Evolutionary conservation across 2,888 invertebrate genomes (phyloP).

Genomic region (Operophtera brumata): DNA sequence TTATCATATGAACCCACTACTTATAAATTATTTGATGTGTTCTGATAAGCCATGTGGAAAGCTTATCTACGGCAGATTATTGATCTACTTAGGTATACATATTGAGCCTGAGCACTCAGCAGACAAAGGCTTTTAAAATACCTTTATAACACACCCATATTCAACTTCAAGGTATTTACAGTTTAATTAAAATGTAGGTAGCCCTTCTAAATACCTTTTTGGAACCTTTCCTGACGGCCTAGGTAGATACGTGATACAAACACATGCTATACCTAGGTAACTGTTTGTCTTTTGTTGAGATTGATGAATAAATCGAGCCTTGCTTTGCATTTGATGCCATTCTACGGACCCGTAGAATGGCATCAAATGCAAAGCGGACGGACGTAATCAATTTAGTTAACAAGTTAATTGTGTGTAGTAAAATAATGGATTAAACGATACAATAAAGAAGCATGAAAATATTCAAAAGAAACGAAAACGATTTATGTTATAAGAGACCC

Average conservation of each 20-base stretch:
- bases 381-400: slow-evolving; percentile 75
- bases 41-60: background rate
- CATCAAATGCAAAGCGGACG: slow-evolving; percentile 43
- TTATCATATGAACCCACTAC: too few species aligned
- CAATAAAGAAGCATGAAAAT: slow-evolving; percentile 28
- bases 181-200: slow-evolving; percentile 16
- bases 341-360: slow-evolving; percentile 18
- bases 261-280: background rate
- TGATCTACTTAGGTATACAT: background rate
- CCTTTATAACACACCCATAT: too few species aligned
- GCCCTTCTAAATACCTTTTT: slow-evolving; percentile 8
- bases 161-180: slow-evolving; percentile 1
- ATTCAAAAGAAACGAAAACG: background rate
- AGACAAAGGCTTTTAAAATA: background rate
- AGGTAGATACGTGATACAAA: background rate
- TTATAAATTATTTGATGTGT: too few species aligned
- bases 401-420: slow-evolving; percentile 68
- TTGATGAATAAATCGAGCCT: slow-evolving; percentile 20
- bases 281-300: slow-evolving; percentile 10
- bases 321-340: slow-evolving; percentile 13
- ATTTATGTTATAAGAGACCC: too few species aligned
- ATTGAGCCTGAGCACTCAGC: background rate
- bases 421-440: slow-evolving; percentile 47
- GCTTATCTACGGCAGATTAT: background rate
- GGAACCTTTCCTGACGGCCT: slow-evolving; percentile 9